A percentile compares a stretch with the other conserved stretches of the same genome.
Evolutionary conservation across 2,888 invertebrate genomes (phyloP).

Genomic region (Silvanus unidentatus): DNA sequence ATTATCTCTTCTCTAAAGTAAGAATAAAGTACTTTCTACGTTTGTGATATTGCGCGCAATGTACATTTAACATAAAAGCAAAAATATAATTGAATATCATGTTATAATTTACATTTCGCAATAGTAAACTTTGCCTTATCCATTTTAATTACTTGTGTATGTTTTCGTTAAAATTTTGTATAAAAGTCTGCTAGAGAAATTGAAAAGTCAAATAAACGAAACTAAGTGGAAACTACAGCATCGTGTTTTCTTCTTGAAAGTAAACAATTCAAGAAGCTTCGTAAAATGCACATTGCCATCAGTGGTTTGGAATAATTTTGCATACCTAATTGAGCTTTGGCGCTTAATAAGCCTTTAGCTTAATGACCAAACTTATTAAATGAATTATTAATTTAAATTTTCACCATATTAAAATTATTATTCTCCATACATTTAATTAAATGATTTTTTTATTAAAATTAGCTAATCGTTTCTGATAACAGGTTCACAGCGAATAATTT

Average conservation of each 20-base stretch:
- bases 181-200: constrained; percentile 17
- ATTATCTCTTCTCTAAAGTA: too few species aligned
- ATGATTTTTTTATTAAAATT: too few species aligned
- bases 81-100: too few species aligned
- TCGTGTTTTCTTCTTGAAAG: constrained; percentile 22
- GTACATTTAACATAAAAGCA: too few species aligned
- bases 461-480: too few species aligned
- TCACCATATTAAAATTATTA: constrained; percentile 17
- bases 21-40: too few species aligned
- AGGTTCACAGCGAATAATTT: too few species aligned
- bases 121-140: constrained; percentile 15
- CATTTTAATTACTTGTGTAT: constrained; percentile 17
- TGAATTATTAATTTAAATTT: constrained; percentile 30
- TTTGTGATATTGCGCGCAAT: too few species aligned
- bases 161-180: constrained; percentile 9
- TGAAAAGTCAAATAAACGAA: constrained; percentile 30
- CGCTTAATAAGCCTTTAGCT: constrained; percentile 23
- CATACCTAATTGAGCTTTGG: constrained; percentile 24
- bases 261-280: constrained; percentile 22
- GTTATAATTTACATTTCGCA: constrained; percentile 11
- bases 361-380: constrained; percentile 29
- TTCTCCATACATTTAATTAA: not conserved
- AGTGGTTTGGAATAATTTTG: constrained; percentile 29
- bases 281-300: constrained; percentile 19
- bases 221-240: constrained; percentile 27